Evolutionary conservation across 2,113 vertebrate genomes (phyloP), one percentile per base, ranked within the genome.

Genomic region (Rostratula benghalensis): DNA sequence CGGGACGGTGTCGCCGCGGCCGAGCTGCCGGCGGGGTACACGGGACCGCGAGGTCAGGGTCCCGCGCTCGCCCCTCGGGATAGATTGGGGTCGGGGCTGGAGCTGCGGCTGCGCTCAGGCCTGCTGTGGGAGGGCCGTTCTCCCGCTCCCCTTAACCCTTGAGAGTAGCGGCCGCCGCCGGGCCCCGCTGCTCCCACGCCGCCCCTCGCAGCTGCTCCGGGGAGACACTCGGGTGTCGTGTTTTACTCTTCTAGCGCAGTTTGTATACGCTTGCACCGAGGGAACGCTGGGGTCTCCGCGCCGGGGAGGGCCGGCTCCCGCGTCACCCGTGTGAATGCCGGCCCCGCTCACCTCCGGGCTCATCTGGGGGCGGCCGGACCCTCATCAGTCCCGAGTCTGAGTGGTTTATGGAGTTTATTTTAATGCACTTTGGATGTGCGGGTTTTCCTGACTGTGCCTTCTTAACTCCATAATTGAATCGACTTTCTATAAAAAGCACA

Each of bases 321-420:
- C 13, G 13, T 41, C 18, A 20, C 37, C 20, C 21, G 21, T 3
- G 37, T 16, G 57, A 37, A 35, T 6, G 33, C 33, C 25, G 35
- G 45, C 39, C 5, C 12, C 3, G 63, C 57, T 20, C 9, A 0
- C 41, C 56, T 3, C 12, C 1, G 13, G 28, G 37, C 6, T 4
- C 22, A 21, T 4, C 35, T 11, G 19, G 4, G 18, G 3, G 35
- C 31, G 3, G 64, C 33, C 2, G 54, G 21, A 23, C 33, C 16
- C 30, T 0, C 30, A 0, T 7, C n/a, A 0, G 0, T 28, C 20
- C 18, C 5, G 0, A 33, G 5, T 27, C 5, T 3, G 48, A 28
- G 41, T 30, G 51, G 10, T 54, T 43, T 24, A 4, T 0, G 4
- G 18, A n/a, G 45, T 46, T 83, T 23, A 3, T 64, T 78, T 27